phyloP scores from a whole-genome alignment of 1,140 invertebrate species.

The Drosophila sp. region DNA sequence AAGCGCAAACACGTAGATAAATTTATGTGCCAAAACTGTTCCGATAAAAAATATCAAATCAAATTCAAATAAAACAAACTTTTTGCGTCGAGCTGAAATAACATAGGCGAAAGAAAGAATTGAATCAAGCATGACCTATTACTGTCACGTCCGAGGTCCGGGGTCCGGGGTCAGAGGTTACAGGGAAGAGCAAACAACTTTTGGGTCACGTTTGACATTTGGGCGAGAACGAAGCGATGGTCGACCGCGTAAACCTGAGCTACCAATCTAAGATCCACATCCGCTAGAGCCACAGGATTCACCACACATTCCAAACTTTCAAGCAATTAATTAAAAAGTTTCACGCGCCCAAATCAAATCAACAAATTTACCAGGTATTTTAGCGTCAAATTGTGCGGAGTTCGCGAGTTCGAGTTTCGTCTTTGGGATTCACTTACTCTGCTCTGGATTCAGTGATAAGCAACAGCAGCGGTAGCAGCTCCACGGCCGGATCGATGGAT shows the following conservation, averaged over 20 bases:
- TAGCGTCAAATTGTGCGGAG: slow-evolving; percentile 43
- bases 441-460: slow-evolving; percentile 9
- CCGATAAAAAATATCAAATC: slow-evolving; percentile 71
- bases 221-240: slow-evolving; percentile 45
- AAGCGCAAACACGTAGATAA: slow-evolving; percentile 41
- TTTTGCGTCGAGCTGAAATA: slow-evolving; percentile 23
- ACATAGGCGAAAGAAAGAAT: slow-evolving; percentile 35
- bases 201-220: slow-evolving; percentile 74
- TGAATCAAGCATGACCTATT: slow-evolving; percentile 74
- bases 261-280: slow-evolving; percentile 25
- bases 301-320: slow-evolving; percentile 34
- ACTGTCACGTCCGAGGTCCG: slow-evolving; percentile 70
- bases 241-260: background rate
- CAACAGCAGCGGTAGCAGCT: slow-evolving; percentile 10
- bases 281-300: slow-evolving; percentile 25
- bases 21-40: slow-evolving; percentile 52
- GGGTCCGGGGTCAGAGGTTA: slow-evolving; percentile 45
- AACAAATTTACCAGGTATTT: slow-evolving; percentile 74
- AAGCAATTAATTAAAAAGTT: slow-evolving; percentile 79
- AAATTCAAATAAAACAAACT: slow-evolving; percentile 72
- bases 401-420: slow-evolving; percentile 3
- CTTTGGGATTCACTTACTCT: slow-evolving; percentile 20
- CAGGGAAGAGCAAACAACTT: slow-evolving; percentile 62
- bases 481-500: slow-evolving; percentile 41
- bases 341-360: slow-evolving; percentile 72